Conservation (phyloP, 1,140 invertebrate species). For the Drosophila bipectinata region DNA sequence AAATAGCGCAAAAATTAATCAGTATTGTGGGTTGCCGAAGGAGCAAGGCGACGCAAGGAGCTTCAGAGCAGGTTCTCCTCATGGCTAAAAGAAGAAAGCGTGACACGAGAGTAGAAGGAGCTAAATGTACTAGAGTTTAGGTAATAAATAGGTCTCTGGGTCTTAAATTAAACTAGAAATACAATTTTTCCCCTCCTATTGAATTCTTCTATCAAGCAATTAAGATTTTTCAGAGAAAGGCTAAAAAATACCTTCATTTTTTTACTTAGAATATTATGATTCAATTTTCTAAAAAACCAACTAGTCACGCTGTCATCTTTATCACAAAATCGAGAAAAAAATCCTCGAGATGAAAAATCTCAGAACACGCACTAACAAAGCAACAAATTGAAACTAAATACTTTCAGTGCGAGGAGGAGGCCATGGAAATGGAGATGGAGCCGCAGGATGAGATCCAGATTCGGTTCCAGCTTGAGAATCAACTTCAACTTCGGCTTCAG, state of each 20-base stretch:
- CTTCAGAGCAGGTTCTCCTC: slow-evolving; percentile 35
- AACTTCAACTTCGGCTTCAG: slow-evolving; percentile 3
- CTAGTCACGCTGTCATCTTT: slow-evolving; percentile 35
- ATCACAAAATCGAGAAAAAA: slow-evolving; percentile 6
- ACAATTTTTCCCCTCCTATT: not conserved
- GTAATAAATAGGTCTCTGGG: not conserved
- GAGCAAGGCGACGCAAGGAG: slow-evolving; percentile 8
- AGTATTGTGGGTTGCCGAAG: slow-evolving; percentile 33
- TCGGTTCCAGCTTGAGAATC: slow-evolving; percentile 30
- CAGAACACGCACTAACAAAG: slow-evolving; percentile 77
- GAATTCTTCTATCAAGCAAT: not conserved
- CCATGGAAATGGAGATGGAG: slow-evolving; percentile 55
- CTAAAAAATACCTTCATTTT: not conserved
- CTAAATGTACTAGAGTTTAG: too few species aligned
- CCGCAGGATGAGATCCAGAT: slow-evolving; percentile 52
- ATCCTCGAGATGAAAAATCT: slow-evolving; percentile 66
- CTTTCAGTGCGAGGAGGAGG: slow-evolving; percentile 53
- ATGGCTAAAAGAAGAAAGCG: slow-evolving; percentile 27
- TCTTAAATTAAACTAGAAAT: not conserved
- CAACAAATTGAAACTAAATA: slow-evolving; percentile 83
- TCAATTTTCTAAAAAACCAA: not conserved
- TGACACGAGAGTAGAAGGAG: slow-evolving; percentile 28
- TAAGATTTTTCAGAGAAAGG: too few species aligned
- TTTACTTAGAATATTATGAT: not conserved
- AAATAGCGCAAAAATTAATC: slow-evolving; percentile 83